Conservation (phyloP, 2,797 vertebrate genomes). For the Malacoctenus gilli region DNA sequence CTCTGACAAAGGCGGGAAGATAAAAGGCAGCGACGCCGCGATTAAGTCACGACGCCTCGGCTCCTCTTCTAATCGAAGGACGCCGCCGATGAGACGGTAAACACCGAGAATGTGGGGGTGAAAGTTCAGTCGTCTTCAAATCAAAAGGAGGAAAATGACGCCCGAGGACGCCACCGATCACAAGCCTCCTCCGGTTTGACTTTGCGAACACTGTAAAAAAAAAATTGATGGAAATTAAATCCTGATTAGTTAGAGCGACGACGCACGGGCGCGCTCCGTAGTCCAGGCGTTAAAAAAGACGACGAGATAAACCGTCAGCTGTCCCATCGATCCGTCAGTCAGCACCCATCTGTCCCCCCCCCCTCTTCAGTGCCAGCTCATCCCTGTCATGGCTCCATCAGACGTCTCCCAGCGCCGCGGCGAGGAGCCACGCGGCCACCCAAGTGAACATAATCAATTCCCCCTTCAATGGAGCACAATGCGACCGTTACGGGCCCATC, state of each 20-base stretch:
- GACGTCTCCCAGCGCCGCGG: constrained; percentile 45
- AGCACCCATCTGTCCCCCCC: constrained; percentile 1
- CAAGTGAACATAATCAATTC: constrained; percentile 72
- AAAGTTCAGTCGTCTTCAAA: too few relatives aligned
- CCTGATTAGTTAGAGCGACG: too few relatives aligned
- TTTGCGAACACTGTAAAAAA: too few relatives aligned
- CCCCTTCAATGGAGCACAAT: constrained; percentile 67
- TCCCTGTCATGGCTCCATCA: constrained; percentile 61
- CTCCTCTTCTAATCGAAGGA: not conserved
- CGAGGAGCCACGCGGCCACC: constrained; percentile 51
- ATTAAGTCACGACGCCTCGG: not conserved
- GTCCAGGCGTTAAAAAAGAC: constrained; percentile 13
- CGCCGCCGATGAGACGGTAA: not conserved
- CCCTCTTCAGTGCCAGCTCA: constrained; percentile 58
- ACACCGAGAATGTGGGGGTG: too few relatives aligned
- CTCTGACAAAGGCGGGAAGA: not conserved
- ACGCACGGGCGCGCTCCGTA: constrained; percentile 8
- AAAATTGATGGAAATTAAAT: too few relatives aligned
- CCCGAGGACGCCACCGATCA: too few relatives aligned
- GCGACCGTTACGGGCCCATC: constrained; percentile 53
- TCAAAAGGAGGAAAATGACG: too few relatives aligned
- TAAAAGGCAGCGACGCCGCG: not conserved
- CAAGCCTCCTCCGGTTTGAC: too few relatives aligned
- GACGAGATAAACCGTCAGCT: constrained; percentile 9
- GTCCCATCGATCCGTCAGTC: constrained; percentile 44